Percentiles rank a stretch among this genome's conserved stretches.
Evolutionary conservation across 2,797 vertebrate genomes (phyloP).

Genomic region (Enteromius unitaeniatus): DNA sequence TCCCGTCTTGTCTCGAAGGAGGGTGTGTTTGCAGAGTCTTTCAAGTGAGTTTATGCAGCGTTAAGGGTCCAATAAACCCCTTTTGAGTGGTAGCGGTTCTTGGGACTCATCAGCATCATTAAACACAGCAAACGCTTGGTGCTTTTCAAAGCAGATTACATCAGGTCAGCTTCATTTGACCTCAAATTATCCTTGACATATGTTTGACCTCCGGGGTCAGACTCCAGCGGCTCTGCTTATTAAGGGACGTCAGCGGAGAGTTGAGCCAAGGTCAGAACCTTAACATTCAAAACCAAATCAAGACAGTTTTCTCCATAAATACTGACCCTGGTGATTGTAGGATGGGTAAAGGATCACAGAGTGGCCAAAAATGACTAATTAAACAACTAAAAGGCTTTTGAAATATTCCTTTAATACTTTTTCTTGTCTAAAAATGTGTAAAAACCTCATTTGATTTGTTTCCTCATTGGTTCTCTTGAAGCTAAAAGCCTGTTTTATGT

Average conservation of each 20-base stretch:
- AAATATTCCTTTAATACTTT: neutral
- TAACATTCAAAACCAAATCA: conserved; percentile 32
- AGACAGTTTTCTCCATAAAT: conserved; percentile 18
- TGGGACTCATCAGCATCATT: conserved; percentile 51
- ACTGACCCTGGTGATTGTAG: conserved; percentile 29
- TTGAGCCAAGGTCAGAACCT: conserved; percentile 51
- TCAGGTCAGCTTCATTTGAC: conserved; percentile 70
- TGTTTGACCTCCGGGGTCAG: conserved; percentile 59
- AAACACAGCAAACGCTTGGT: conserved; percentile 58
- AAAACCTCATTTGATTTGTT: neutral
- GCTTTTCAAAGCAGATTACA: conserved; percentile 64
- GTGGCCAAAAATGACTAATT: too few relatives aligned
- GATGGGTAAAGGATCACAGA: conserved; percentile 19
- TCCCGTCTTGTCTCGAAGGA: conserved; percentile 20
- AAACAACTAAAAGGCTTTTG: neutral
- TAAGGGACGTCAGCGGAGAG: conserved; percentile 46
- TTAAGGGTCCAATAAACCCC: conserved; percentile 57
- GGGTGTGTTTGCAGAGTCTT: conserved; percentile 50
- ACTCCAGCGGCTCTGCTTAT: conserved; percentile 37
- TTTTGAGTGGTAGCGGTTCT: conserved; percentile 43
- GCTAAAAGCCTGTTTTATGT: neutral
- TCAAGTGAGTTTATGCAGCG: conserved; percentile 41
- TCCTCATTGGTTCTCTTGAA: neutral
- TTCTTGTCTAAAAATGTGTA: neutral
- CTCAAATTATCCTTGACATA: conserved; percentile 72